Percentiles rank a stretch among this genome's conserved stretches.
Evolutionary conservation across 2,888 invertebrate species (phyloP).

Genomic region (Apotomis turbidana): DNA sequence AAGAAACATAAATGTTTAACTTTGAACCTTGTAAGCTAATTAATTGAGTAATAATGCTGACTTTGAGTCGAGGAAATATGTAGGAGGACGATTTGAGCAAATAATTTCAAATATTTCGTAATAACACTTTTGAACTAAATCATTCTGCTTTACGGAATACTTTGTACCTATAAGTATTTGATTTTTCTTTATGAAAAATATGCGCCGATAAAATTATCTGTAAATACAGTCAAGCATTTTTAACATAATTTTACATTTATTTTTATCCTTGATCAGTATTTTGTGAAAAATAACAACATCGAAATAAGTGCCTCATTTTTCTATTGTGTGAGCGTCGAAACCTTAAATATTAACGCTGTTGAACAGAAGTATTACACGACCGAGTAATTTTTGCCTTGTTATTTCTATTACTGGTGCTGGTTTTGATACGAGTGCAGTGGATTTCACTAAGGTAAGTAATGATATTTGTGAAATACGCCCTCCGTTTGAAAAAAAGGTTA

Average conservation of each 20-base stretch:
- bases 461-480: neutral
- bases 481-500: neutral
- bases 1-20: conserved; percentile 4
- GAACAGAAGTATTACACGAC: conserved; percentile 15
- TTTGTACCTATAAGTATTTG: no score
- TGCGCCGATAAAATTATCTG: no score
- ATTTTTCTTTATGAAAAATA: no score
- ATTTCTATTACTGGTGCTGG: conserved; percentile 28
- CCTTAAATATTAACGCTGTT: conserved; percentile 20
- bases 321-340: neutral
- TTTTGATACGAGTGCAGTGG: conserved; percentile 11
- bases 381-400: conserved; percentile 8
- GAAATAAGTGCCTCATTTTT: neutral
- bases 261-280: neutral
- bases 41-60: neutral
- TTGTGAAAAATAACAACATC: neutral
- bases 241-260: neutral
- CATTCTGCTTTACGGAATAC: no score
- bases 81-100: neutral
- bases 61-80: neutral
- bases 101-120: neutral
- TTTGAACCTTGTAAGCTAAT: neutral
- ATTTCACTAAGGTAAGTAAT: conserved; percentile 17
- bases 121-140: no score
- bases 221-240: no score